A percentile compares a stretch with the other conserved stretches of the same genome.
Evolutionary conservation across 2,888 invertebrate species (phyloP).

Genomic region (Salticus scenicus): DNA sequence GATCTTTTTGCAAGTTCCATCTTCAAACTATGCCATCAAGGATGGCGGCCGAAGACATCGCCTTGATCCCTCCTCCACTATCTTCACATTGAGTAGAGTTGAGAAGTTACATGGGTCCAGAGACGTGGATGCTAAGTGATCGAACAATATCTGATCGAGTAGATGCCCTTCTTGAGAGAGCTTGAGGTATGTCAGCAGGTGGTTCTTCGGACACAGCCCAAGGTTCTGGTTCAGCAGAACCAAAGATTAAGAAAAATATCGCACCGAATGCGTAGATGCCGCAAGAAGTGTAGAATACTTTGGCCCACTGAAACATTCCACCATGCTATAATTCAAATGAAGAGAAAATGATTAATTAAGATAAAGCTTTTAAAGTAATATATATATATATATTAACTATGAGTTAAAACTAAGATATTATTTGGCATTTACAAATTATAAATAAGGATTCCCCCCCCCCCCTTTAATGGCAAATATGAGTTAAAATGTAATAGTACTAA

Average conservation of each 20-base stretch:
- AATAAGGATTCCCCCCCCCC: no score
- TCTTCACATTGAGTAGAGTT: slow-evolving; percentile 11
- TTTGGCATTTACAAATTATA: no score
- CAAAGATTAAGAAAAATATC: slow-evolving; percentile 73
- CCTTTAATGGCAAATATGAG: no score
- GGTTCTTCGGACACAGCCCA: slow-evolving; percentile 68
- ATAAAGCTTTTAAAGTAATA: no score
- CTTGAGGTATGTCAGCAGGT: not conserved
- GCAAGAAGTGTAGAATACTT: slow-evolving; percentile 76
- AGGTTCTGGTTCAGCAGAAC: slow-evolving; percentile 72
- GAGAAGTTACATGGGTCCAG: slow-evolving; percentile 45
- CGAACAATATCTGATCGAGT: slow-evolving; percentile 61
- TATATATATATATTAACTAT: no score
- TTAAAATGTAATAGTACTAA: no score
- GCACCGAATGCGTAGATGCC: slow-evolving; percentile 75
- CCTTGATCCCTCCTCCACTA: not conserved
- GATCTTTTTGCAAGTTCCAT: not conserved
- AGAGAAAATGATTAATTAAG: not conserved
- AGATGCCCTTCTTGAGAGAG: slow-evolving; percentile 50
- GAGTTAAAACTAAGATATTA: no score
- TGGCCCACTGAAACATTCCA: slow-evolving; percentile 70
- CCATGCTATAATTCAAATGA: slow-evolving; percentile 35
- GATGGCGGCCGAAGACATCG: not conserved
- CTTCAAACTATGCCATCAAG: not conserved
- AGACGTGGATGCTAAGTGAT: slow-evolving; percentile 64